Conservation (phyloP, 2,888 invertebrate genomes). For the Ichneumoninae sp. region DNA sequence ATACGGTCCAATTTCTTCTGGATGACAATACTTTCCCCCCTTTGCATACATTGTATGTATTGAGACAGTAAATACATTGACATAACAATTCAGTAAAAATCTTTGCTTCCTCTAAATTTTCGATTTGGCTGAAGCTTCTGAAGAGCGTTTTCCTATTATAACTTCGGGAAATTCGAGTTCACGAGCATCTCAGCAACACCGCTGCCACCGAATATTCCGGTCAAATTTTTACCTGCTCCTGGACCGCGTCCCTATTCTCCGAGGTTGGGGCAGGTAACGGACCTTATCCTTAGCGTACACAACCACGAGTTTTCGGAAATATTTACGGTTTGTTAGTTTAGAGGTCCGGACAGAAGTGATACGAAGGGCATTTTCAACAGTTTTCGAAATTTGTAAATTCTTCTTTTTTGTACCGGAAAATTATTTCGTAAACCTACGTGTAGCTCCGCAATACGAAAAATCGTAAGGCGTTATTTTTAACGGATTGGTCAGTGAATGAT, state of each 20-base stretch:
- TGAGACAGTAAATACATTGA: too few species aligned
- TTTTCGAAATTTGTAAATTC: background rate
- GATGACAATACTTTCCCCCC: too few species aligned
- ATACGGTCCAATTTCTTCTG: too few species aligned
- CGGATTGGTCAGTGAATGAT: conserved; percentile 1
- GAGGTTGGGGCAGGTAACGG: conserved; percentile 23
- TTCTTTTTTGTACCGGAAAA: background rate
- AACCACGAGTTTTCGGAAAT: conserved; percentile 14
- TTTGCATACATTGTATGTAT: too few species aligned
- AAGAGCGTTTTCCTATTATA: background rate
- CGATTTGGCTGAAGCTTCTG: background rate
- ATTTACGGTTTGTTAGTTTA: conserved; percentile 1
- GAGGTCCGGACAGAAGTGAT: background rate
- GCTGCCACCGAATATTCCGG: background rate
- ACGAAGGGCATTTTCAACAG: background rate
- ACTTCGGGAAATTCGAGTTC: background rate
- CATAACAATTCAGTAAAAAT: background rate
- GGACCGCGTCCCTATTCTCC: conserved; percentile 12
- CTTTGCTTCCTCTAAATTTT: background rate
- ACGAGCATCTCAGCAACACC: background rate
- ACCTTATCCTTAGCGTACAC: background rate
- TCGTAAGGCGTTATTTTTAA: background rate
- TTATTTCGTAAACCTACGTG: background rate
- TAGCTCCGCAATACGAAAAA: background rate
- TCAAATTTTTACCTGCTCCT: conserved; percentile 27